Base-by-base conservation (phyloP, 2,797 vertebrate genomes). In the Eleutherodactylus coqui region DNA sequence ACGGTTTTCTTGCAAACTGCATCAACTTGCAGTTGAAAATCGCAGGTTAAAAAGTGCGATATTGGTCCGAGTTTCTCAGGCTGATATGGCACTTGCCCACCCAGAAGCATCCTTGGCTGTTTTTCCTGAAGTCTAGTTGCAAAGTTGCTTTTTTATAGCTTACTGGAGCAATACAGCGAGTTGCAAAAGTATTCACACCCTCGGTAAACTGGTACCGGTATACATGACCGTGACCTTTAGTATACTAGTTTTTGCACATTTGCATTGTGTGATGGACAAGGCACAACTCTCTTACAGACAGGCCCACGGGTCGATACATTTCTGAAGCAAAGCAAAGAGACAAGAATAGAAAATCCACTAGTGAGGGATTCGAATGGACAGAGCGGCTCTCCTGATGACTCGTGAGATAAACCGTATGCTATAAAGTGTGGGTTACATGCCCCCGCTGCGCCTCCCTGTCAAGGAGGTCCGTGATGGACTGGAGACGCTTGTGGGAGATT, bases 401-500 rank as follows among this genome's bases (percentile, higher is more conserved):
- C n/a, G 51, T 79, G 76, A 85, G 19, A n/a, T 29, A 79, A 43
- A 70, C n/a, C 84, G 38, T 72, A 79, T 72, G 76, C 41, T 45
- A 79, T 16, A 17, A 34, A 38, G 64, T 43, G 38, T n/a, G 1
- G 4, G 76, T 34, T 55, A 79, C 32, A 6, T 45, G 64, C 27
- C 75, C 45, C 62, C 11, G 38, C 24, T 16, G 21, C 41, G n/a
- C 82, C 70, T 47, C 10, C 11, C 73, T 27, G 58, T 27, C 79
- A 69, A 5, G 47, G 34, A 70, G 32, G 38, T 7, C 62, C 5
- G 21, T 19, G 47, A 69, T n/a, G 29, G 13, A n/a, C 41, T 27
- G 16, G 79, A 69, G 45, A 36, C 10, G 21, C 32, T 24, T 2
- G 1, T 43, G 3, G 29, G 29, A 67, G 24, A 53, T 0, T 49